phyloP scores from a whole-genome alignment of 2,888 invertebrate genomes.

The Cheilosia impressa region DNA sequence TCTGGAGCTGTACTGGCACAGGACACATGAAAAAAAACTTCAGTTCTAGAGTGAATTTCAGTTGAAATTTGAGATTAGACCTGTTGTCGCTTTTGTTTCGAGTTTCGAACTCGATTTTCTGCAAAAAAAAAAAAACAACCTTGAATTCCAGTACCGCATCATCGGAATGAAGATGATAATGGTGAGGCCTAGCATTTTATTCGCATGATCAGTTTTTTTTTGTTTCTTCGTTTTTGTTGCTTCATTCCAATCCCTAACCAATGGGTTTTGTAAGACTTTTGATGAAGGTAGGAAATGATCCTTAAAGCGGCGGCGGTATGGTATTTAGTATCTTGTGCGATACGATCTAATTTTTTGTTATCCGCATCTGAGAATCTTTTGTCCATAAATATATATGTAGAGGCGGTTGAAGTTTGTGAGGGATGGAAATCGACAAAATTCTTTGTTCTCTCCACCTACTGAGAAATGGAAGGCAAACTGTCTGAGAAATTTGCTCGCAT shows the following conservation, averaged over 20 bases:
- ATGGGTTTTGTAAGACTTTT: slow-evolving; percentile 26
- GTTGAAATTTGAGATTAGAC: slow-evolving; percentile 75
- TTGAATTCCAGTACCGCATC: slow-evolving; percentile 44
- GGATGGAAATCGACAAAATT: slow-evolving; percentile 26
- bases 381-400: slow-evolving; percentile 32
- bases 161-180: slow-evolving; percentile 31
- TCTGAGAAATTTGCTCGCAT: slow-evolving; percentile 42
- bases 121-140: slow-evolving; percentile 34
- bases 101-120: slow-evolving; percentile 62
- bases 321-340: slow-evolving; percentile 58
- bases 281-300: slow-evolving; percentile 59
- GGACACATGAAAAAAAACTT: slow-evolving; percentile 5
- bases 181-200: slow-evolving; percentile 63
- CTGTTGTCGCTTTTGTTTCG: slow-evolving; percentile 67
- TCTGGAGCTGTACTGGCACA: slow-evolving; percentile 76
- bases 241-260: slow-evolving; percentile 14
- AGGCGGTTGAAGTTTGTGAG: slow-evolving; percentile 6
- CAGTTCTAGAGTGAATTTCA: slow-evolving; percentile 60
- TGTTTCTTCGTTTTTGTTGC: background rate
- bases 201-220: slow-evolving; percentile 52
- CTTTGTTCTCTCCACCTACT: slow-evolving; percentile 44
- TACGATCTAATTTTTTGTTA: slow-evolving; percentile 47
- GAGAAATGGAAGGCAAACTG: slow-evolving; percentile 7
- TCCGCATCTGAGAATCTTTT: slow-evolving; percentile 53
- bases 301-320: slow-evolving; percentile 4